phyloP scores from a whole-genome alignment of 1,140 invertebrate genomes.

The Dendroctonus ponderosae region DNA sequence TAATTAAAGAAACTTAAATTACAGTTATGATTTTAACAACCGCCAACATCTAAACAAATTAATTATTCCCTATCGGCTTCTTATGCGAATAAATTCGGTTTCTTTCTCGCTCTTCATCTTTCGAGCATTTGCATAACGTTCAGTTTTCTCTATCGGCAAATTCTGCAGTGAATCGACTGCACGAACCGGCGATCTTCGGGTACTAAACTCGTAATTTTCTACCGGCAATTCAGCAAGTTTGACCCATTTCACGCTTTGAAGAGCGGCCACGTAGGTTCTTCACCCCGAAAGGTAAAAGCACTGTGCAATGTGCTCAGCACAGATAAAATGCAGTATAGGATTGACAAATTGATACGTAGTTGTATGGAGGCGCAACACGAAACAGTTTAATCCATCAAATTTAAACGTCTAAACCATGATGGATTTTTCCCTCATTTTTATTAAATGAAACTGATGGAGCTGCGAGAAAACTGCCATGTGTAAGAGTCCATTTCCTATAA shows the following conservation, averaged over 20 bases:
- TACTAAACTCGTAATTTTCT: constrained; percentile 26
- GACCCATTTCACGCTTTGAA: constrained; percentile 31
- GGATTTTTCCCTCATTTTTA: no score
- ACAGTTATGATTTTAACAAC: no score
- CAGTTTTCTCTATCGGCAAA: not conserved
- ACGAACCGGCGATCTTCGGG: constrained; percentile 9
- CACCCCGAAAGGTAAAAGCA: constrained; percentile 29
- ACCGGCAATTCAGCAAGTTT: constrained; percentile 28
- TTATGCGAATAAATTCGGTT: no score
- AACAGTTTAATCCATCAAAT: not conserved
- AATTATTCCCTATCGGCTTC: no score
- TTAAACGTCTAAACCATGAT: no score
- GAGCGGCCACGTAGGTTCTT: constrained; percentile 31
- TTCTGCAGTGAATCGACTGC: constrained; percentile 1
- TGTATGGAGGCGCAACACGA: not conserved
- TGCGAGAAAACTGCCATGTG: no score
- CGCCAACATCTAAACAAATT: no score
- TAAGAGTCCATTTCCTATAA: no score
- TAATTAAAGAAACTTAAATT: no score
- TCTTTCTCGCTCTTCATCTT: no score
- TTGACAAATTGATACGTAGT: constrained; percentile 10
- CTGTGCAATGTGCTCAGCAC: constrained; percentile 8
- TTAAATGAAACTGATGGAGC: no score
- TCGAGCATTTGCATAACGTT: no score
- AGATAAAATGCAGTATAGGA: constrained; percentile 5